Base-by-base conservation (phyloP, 2,888 invertebrate species). In the Cordilura impudica region DNA sequence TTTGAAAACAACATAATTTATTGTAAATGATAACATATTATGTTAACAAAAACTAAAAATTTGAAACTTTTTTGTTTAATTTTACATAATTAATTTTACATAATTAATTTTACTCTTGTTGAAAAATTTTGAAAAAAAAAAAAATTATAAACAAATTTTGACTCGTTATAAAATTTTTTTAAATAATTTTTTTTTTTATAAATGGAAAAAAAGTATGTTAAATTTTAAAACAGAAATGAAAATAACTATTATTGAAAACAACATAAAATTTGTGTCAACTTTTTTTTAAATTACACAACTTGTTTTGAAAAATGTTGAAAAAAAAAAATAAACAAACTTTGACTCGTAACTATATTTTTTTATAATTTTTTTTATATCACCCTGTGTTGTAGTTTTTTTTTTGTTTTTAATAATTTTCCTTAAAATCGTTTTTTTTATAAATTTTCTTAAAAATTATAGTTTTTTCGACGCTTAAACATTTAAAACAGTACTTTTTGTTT, bases 361-460 rank as follows among this genome's bases (percentile, higher is more conserved):
- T 45, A 31, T 71, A 45, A 29, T 47, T 49, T 66, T 78, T 70
- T 87, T 85, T 84, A 86, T 88, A 88, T 88, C 88, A 88, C 88
- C 88, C 88, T 88, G 88, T 88, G 85, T 88, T 88, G 87, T 87
- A 86, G 86, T 86, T 81, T 83, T 82, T 80, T 83, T 77, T 83
- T 84, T 82, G 45, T 39, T 71, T 53, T 54, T 51, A 45, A 31
- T 56, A 54, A 47, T 47, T 43, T 35, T 26, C 21, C 56, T 56
- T 58, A 43, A 60, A 45, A 10, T 53, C 23, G 29, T 51, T 53
- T 21, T 58, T 61, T 69, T 60, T 51, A 14, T 43, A 14, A 29
- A 19, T 45, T 73, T 63, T 58, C 63, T 65, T 60, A 60, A 71
- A 76, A 72, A 78, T 69, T 71, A 60, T 65, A 58, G 60, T 65